Evolutionary conservation across 2,797 vertebrate species (phyloP).

Genomic region (Sarcophilus harrisii): DNA sequence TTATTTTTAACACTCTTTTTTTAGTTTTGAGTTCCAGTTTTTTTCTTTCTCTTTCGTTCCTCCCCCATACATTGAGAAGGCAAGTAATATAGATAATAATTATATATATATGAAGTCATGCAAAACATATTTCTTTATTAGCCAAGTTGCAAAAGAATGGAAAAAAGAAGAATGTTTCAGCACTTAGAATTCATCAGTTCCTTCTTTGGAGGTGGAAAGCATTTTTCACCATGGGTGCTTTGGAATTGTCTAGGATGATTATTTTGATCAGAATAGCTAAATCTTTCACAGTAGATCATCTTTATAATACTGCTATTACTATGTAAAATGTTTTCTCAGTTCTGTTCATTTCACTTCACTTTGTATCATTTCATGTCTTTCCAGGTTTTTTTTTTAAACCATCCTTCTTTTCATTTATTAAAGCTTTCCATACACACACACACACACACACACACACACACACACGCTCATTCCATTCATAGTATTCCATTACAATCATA

Average conservation of each 20-base stretch:
- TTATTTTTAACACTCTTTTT: not conserved
- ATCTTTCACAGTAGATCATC: not conserved
- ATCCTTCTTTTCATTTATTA: not conserved
- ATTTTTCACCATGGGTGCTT: not conserved
- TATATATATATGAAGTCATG: not conserved
- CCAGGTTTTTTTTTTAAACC: not conserved
- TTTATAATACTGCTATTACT: not conserved
- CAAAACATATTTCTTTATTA: not conserved
- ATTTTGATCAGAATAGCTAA: not conserved
- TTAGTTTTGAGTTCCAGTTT: not conserved
- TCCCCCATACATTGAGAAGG: not conserved
- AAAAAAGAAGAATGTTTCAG: not conserved
- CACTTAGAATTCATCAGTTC: not conserved
- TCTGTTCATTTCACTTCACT: not conserved
- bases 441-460: no score
- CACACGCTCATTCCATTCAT: not conserved
- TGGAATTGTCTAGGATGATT: not conserved
- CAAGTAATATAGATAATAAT: not conserved
- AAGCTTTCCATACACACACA: not conserved
- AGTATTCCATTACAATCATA: not conserved
- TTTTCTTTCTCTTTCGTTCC: not conserved
- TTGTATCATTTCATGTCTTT: not conserved
- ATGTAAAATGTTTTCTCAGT: not conserved
- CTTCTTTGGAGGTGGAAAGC: not conserved
- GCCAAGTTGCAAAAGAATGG: not conserved